A percentile compares a stretch with the other conserved stretches of the same genome.
Conservation (phyloP, 2,797 vertebrate species). For the Oreortyx pictus region DNA sequence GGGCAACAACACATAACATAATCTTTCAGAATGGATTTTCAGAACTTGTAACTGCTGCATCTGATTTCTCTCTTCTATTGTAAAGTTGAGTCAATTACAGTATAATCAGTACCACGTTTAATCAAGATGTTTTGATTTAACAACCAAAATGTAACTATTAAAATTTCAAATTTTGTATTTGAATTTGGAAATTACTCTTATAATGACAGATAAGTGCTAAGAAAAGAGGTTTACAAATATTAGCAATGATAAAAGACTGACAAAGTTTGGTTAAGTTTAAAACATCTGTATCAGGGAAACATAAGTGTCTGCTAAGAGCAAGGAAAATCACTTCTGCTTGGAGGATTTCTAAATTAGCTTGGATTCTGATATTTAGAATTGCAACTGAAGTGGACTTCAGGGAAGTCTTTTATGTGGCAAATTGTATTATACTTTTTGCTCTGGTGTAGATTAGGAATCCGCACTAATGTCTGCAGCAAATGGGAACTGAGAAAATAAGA, state of each 20-base stretch:
- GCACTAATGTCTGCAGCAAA: background rate
- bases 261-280: background rate
- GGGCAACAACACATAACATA: background rate
- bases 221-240: background rate
- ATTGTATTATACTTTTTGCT: conserved; percentile 38
- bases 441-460: conserved; percentile 23
- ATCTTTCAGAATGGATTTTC: background rate
- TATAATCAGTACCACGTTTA: background rate
- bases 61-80: background rate
- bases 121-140: background rate
- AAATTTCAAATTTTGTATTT: background rate
- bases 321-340: conserved; percentile 64
- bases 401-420: conserved; percentile 55
- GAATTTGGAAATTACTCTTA: background rate
- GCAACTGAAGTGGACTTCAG: conserved; percentile 9
- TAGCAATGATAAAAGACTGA: background rate
- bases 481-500: background rate
- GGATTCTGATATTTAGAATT: conserved; percentile 19
- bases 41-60: background rate
- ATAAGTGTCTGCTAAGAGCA: conserved; percentile 4
- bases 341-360: conserved; percentile 51
- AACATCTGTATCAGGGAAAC: background rate
- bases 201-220: background rate
- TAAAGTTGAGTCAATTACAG: background rate
- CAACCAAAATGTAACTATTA: background rate